Conservation (phyloP, 2,888 invertebrate species). For the Standfussiana lucernea region DNA sequence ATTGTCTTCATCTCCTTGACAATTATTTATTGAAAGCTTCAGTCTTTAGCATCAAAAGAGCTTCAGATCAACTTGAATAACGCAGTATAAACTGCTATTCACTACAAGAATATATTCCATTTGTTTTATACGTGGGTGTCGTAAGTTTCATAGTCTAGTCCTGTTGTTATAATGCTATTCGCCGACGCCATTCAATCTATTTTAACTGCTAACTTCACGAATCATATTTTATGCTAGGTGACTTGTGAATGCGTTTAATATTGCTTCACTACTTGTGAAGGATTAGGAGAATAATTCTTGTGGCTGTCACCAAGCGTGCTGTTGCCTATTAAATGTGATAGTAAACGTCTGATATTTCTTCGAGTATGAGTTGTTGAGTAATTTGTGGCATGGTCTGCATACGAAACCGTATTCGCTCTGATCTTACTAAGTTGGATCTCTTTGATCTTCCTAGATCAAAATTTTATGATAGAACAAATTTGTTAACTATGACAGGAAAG, state of each 20-base stretch:
- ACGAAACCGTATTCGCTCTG: neutral
- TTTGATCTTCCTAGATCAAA: neutral
- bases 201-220: slow-evolving; percentile 38
- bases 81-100: neutral
- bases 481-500: neutral
- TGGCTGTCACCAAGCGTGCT: slow-evolving; percentile 26
- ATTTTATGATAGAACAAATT: neutral
- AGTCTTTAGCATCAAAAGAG: neutral
- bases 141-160: slow-evolving; percentile 48
- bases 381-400: neutral
- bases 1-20: neutral
- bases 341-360: slow-evolving; percentile 6
- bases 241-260: slow-evolving; percentile 33
- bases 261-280: slow-evolving; percentile 29
- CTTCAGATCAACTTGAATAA: slow-evolving; percentile 13
- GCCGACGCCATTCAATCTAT: slow-evolving; percentile 53
- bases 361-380: neutral
- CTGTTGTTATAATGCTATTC: slow-evolving; percentile 46
- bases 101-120: slow-evolving; percentile 26
- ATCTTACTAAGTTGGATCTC: neutral
- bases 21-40: neutral
- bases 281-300: slow-evolving; percentile 39
- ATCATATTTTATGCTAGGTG: slow-evolving; percentile 51
- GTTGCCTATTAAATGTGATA: slow-evolving; percentile 15
- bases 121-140: slow-evolving; percentile 53